Evolutionary conservation across 2,113 vertebrate species (phyloP).

Genomic region (Acrocephalus arundinaceus): DNA sequence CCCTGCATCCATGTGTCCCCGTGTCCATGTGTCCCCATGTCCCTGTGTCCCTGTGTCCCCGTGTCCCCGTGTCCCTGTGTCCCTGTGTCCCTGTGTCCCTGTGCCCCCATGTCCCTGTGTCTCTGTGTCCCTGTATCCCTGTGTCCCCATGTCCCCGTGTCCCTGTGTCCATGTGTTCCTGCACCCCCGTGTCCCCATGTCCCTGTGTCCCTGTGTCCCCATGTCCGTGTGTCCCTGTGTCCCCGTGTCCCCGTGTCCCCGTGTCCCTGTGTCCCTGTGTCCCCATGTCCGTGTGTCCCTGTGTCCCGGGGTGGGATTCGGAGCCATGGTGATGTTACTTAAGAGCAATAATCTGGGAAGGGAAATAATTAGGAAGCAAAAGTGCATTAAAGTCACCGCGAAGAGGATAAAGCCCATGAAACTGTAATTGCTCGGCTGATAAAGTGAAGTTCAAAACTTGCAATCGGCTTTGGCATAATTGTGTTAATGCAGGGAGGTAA

Average conservation of each 20-base stretch:
- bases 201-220: too few species aligned
- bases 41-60: too few species aligned
- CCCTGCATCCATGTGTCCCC: too few species aligned
- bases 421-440: not conserved
- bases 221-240: too few species aligned
- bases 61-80: too few species aligned
- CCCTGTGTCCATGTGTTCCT: not conserved
- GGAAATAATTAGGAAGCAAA: not conserved
- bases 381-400: not conserved
- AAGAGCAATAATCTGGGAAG: not conserved
- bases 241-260: too few species aligned
- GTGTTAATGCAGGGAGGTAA: not conserved
- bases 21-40: too few species aligned
- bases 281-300: too few species aligned
- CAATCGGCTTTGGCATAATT: not conserved
- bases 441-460: not conserved
- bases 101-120: too few species aligned
- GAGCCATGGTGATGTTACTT: not conserved
- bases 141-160: not conserved
- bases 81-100: too few species aligned
- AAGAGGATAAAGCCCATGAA: constrained; percentile 13
- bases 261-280: not conserved
- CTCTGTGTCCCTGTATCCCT: not conserved
- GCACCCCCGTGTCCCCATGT: not conserved
- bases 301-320: too few species aligned